These are phyloP conservation scores for Cyclargus thomasi DNA, from an alignment of 1,140 invertebrate species.

Conservation along the genomic window DNA sequence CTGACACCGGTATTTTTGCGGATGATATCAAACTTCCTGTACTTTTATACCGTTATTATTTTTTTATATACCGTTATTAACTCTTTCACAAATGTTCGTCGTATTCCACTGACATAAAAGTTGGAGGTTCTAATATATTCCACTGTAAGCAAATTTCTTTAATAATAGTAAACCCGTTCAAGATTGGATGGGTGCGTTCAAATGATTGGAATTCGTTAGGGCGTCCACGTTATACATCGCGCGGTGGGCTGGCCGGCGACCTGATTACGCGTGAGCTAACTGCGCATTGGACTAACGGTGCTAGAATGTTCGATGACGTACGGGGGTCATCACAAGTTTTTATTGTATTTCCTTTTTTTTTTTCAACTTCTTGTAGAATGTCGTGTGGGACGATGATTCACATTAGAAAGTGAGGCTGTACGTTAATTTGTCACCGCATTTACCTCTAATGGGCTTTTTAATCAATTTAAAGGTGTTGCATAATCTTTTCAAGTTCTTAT, in stretches of 20 bases:
- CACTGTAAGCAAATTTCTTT: too few species aligned
- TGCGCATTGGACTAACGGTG: constrained; percentile 57
- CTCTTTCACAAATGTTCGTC: too few species aligned
- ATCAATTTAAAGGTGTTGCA: neutral
- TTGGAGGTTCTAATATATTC: too few species aligned
- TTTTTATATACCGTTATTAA: too few species aligned
- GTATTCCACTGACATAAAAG: too few species aligned
- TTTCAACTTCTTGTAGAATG: neutral
- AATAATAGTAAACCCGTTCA: too few species aligned
- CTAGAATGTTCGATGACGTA: constrained; percentile 34
- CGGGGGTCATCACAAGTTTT: neutral
- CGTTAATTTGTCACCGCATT: constrained; percentile 2
- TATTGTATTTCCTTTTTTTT: neutral
- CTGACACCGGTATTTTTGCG: too few species aligned
- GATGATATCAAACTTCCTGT: too few species aligned
- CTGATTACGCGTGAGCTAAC: constrained; percentile 48
- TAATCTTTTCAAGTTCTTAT: neutral
- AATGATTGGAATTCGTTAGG: neutral
- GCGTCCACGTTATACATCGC: constrained; percentile 31
- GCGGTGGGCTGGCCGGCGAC: constrained; percentile 34
- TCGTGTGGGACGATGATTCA: neutral
- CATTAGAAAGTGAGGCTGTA: neutral
- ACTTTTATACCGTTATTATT: too few species aligned
- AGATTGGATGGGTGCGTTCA: too few species aligned
- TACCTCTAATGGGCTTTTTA: constrained; percentile 1